Conservation (phyloP, 2,113 vertebrate species). For the Hippocampus zosterae region DNA sequence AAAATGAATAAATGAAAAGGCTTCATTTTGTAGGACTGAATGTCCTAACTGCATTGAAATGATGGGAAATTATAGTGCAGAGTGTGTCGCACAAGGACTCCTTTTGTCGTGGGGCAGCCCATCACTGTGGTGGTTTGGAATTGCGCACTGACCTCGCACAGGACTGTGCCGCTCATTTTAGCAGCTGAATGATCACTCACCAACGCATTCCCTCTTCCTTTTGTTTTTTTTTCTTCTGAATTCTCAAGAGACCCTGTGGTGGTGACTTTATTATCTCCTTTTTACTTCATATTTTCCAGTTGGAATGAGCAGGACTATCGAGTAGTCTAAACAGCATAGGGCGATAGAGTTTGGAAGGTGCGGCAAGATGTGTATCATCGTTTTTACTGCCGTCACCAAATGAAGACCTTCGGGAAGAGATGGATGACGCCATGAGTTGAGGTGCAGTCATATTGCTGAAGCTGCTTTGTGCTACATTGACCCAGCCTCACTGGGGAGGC, state of each 20-base stretch:
- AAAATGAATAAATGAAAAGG: background rate
- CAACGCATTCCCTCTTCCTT: background rate
- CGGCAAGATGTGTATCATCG: slow-evolving; percentile 1
- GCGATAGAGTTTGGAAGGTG: background rate
- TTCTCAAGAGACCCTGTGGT: background rate
- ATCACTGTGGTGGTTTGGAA: background rate
- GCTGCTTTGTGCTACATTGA: slow-evolving; percentile 12
- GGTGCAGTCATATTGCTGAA: slow-evolving; percentile 9
- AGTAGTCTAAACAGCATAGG: background rate
- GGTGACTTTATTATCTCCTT: background rate
- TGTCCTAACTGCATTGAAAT: slow-evolving; percentile 1
- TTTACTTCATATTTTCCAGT: background rate
- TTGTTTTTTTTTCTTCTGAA: background rate
- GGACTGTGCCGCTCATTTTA: background rate
- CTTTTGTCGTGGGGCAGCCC: background rate
- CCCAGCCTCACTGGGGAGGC: background rate
- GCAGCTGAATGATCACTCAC: background rate
- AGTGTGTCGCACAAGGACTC: background rate
- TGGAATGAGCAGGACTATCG: background rate
- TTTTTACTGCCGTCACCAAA: slow-evolving; percentile 4
- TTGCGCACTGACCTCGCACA: background rate
- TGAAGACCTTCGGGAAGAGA: slow-evolving; percentile 7
- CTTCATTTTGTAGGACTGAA: background rate
- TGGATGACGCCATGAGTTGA: slow-evolving; percentile 5
- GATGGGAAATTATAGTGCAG: background rate